Evolutionary conservation across 53 echinoderm and acorn worm genomes (phyloP), one percentile per base, ranked within the genome.

Genomic region (Crossaster papposus): DNA sequence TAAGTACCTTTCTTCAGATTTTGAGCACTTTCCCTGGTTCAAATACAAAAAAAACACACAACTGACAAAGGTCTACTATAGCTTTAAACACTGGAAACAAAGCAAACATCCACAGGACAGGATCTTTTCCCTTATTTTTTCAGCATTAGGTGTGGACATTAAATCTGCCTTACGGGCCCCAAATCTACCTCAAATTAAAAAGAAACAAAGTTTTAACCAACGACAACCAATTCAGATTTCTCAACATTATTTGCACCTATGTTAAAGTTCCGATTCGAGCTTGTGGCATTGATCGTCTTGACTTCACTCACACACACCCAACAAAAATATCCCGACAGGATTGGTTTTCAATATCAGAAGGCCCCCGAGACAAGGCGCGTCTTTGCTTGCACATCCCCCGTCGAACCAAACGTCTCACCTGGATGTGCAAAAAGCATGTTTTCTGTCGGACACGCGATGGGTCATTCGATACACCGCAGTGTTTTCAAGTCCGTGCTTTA

Each of bases 371-470:
- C 7, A 26, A 14, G 7, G 26, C n/a, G 15, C 54, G 55, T 80
- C 80, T 30, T 24, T 14, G 58, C 20, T 52, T 79, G n/a, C 28
- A 50, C 44, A 29, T 52, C 52, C 7, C 79, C n/a, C 24, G 13
- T 51, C 24, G 44, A 51, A 4, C 24, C 18, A 13, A 24, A 28
- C 29, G 3, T 28, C 13, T 31, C 30, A 4, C 0, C 30, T 24
- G 71, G 29, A 71, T 71, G 24, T 71, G 71, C 58, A 58, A 17
- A 74, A 74, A 74, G 36, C 33, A 35, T 20, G 36, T 74, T 74
- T 32, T 74, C 34, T 74, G 18, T 74, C 31, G 75, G 75, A 33
- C 36, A 74, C 20, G 36, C 9, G 34, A 74, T 74, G 36, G 31
- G 75, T 35, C 35, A 74, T 28, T 3, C 17, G 36, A 74, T 74